Conservation (phyloP, 2,888 invertebrate genomes). For the Alloscopus bannaensis region DNA sequence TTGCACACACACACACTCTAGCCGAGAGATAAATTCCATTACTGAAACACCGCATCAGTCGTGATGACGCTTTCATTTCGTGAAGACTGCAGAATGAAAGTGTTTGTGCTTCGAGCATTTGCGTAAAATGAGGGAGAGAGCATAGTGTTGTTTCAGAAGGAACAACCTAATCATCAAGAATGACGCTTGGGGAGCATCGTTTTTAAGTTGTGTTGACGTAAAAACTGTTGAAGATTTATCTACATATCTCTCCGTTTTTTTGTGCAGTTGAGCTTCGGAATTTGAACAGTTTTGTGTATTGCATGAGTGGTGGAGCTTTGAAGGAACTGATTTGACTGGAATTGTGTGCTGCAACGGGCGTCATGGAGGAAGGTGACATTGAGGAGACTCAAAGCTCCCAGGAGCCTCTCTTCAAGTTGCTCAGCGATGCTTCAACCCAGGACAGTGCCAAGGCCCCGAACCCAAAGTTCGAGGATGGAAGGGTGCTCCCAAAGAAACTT, state of each 20-base stretch:
- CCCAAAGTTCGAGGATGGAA: constrained; percentile 55
- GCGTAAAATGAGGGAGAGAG: too few species aligned
- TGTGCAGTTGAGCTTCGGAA: not conserved
- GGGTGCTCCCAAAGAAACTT: constrained; percentile 45
- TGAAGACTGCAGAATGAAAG: too few species aligned
- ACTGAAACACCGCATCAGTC: too few species aligned
- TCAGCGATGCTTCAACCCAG: constrained; percentile 19
- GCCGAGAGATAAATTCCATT: too few species aligned
- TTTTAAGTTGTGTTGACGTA: not conserved
- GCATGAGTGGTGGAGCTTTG: too few species aligned
- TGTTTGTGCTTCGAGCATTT: too few species aligned
- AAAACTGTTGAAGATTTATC: not conserved
- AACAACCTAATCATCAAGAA: not conserved
- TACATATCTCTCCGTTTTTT: not conserved
- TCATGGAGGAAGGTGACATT: constrained; percentile 38
- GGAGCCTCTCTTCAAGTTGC: constrained; percentile 41
- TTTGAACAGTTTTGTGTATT: not conserved
- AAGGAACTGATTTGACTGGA: not conserved
- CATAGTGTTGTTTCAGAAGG: too few species aligned
- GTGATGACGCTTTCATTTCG: too few species aligned
- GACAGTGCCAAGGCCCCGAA: constrained; percentile 50
- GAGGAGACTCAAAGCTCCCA: constrained; percentile 33
- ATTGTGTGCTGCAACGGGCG: not conserved
- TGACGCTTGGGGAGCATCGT: not conserved
- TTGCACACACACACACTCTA: too few species aligned